A percentile compares a stretch with the other conserved stretches of the same genome.
Evolutionary conservation across 2,888 invertebrate genomes (phyloP).

Genomic region (Steinernema scapterisci): DNA sequence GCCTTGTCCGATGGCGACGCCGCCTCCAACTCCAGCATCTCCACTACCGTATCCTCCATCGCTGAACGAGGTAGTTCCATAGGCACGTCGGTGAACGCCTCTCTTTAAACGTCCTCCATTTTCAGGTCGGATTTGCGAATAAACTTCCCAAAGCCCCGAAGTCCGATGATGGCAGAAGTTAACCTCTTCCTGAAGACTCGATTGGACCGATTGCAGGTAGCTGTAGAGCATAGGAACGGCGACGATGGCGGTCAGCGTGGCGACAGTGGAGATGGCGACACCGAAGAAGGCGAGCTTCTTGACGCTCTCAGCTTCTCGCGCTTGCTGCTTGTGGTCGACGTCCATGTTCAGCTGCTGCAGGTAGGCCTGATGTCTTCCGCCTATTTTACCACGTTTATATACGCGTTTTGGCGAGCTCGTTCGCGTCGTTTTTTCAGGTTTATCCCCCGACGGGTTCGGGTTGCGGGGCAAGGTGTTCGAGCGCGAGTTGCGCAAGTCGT

Average conservation of each 20-base stretch:
- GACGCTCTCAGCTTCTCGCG: slow-evolving; percentile 58
- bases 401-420: background rate
- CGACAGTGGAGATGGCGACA: slow-evolving; percentile 59
- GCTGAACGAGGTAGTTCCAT: background rate
- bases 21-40: slow-evolving; percentile 1
- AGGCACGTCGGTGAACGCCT: slow-evolving; percentile 36
- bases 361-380: slow-evolving; percentile 7
- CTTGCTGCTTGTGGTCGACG: slow-evolving; percentile 51
- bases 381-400: background rate
- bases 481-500: slow-evolving; percentile 1
- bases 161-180: slow-evolving; percentile 59
- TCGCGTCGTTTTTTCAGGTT: background rate
- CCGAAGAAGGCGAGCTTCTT: slow-evolving; percentile 66
- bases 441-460: background rate
- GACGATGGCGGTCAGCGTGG: slow-evolving; percentile 63
- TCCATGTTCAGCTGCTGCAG: background rate
- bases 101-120: slow-evolving; percentile 48
- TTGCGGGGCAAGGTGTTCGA: background rate
- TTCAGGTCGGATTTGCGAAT: slow-evolving; percentile 3
- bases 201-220: slow-evolving; percentile 66
- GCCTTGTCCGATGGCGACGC: slow-evolving; percentile 21
- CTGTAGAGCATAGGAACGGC: slow-evolving; percentile 66
- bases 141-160: slow-evolving; percentile 17
- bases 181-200: slow-evolving; percentile 62
- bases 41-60: background rate